These are phyloP conservation scores for Scolopax bukidnonensis DNA, from an alignment of 2,797 vertebrate genomes.

Conservation along the genomic window DNA sequence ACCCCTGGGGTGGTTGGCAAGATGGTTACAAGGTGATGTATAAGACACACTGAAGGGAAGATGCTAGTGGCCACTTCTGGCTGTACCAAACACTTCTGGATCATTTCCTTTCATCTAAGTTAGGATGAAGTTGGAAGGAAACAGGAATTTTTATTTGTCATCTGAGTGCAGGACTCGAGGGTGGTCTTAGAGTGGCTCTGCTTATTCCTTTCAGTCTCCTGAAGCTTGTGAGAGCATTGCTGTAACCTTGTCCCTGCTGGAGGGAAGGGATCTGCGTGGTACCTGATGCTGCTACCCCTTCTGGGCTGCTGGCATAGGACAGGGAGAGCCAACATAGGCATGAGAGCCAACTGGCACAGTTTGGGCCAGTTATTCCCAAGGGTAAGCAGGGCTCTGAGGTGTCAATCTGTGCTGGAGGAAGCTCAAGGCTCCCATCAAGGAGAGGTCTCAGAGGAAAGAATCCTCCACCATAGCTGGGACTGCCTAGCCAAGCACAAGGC, in stretches of 20 bases:
- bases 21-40: not conserved
- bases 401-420: not conserved
- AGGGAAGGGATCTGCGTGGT: not conserved
- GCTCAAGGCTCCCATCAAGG: not conserved
- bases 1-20: not conserved
- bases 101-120: not conserved
- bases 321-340: no score
- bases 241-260: accelerated
- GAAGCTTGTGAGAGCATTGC: not conserved
- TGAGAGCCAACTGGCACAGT: not conserved
- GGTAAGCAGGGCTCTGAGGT: not conserved
- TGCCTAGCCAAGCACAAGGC: accelerated
- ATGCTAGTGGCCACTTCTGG: not conserved
- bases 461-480: not conserved
- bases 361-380: not conserved
- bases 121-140: not conserved
- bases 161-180: not conserved
- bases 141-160: not conserved
- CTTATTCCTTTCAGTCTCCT: not conserved
- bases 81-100: not conserved
- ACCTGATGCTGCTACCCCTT: not conserved
- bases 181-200: not conserved
- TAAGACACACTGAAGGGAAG: not conserved
- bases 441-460: not conserved
- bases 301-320: not conserved